A percentile compares a stretch with the other conserved stretches of the same genome.
These are phyloP conservation scores for Nebria salina DNA, from an alignment of 2,888 invertebrate genomes.

Conservation along the genomic window DNA sequence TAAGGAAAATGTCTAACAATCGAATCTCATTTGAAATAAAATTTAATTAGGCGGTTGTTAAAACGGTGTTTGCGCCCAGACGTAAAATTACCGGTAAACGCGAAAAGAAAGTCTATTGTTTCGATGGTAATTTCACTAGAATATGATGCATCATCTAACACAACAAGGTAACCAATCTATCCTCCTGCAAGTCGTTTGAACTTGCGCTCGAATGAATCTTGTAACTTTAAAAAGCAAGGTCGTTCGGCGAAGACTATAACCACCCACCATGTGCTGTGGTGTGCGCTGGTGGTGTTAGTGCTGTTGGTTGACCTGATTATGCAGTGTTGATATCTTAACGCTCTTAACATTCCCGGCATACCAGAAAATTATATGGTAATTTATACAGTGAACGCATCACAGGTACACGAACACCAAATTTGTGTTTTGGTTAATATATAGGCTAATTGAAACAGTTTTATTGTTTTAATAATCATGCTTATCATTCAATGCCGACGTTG, in stretches of 20 bases:
- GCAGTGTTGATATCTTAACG: background rate
- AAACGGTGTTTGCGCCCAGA: background rate
- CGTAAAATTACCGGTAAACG: background rate
- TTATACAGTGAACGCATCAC: background rate
- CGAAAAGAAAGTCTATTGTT: background rate
- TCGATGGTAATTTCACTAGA: background rate
- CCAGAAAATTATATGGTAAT: slow-evolving; percentile 1
- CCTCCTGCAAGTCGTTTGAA: background rate
- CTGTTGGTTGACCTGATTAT: background rate
- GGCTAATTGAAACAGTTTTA: background rate
- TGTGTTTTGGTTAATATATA: background rate
- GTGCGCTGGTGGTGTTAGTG: background rate
- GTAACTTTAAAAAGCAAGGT: background rate
- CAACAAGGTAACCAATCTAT: background rate
- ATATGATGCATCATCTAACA: background rate
- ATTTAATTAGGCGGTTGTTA: background rate
- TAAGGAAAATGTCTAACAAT: background rate
- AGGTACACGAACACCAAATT: background rate
- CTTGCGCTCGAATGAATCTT: background rate
- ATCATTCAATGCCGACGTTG: background rate
- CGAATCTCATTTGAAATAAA: background rate
- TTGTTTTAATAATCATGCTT: background rate
- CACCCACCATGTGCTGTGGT: background rate
- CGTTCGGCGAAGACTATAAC: background rate
- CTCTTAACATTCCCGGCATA: background rate